Evolutionary conservation across 1,140 invertebrate genomes (phyloP), one percentile per base, ranked within the genome.

Genomic region (Hycleus phaleratus): DNA sequence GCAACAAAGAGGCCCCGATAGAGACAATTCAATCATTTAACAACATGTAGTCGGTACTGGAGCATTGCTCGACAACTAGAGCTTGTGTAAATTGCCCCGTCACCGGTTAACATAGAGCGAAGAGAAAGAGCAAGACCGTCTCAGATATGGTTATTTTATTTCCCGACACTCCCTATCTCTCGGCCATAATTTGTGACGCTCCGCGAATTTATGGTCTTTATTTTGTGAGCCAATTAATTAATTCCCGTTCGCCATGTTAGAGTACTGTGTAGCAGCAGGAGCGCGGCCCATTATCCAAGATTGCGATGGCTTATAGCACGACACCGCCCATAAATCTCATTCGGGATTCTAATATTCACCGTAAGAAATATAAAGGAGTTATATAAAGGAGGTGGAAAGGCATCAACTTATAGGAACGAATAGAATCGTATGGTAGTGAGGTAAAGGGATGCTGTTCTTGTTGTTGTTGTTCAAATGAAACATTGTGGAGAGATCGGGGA

Each of bases 211-310:
- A 73, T 71, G 66, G 71, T 70, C 71, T 72, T 73, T 73, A 73
- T 73, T 73, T 73, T 70, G 70, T 67, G 70, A 71, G 70, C 71
- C 71, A 72, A 73, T 73, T 73, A 73, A 73, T 73, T 73, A 73
- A 72, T 73, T 73, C 71, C 60, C 66, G 63, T 69, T 63, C 68
- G 63, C 71, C 68, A 63, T 66, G 63, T 68, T 66, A 54, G 62
- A 42, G 32, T 32, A 7, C 45, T 53, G 40, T 53, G 55, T 48
- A 49, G 48, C 38, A 48, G 56, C 63, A 52, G 59, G 60, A 60
- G 55, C 52, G 59, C 44, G 62, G 60, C 63, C 69, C 69, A 71
- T 71, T 71, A 71, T 71, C 68, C 69, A 65, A 69, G 68, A 71
- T 71, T 71, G 69, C 68, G 58, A 67, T 66, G 68, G 69, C 69